These are phyloP conservation scores for Oscheius sp. DNA, from an alignment of 1,140 invertebrate species.

Conservation along the genomic window DNA sequence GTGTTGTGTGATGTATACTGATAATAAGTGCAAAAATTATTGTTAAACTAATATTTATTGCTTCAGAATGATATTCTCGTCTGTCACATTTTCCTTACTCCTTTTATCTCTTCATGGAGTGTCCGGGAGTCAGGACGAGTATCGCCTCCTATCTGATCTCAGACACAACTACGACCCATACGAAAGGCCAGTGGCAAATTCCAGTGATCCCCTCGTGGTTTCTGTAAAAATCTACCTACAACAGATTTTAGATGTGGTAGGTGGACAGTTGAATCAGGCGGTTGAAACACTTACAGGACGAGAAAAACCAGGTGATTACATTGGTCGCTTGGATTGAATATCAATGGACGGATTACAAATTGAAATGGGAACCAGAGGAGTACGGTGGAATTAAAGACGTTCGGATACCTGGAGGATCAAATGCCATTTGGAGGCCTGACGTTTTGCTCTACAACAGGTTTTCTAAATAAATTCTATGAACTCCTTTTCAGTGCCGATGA, in stretches of 20 bases:
- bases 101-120: too few species aligned
- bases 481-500: constrained; percentile 48
- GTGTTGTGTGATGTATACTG: too few species aligned
- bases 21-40: too few species aligned
- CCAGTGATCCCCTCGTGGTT: constrained; percentile 35
- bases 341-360: constrained; percentile 96
- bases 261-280: neutral
- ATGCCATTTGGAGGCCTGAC: constrained; percentile 85
- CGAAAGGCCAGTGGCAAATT: constrained; percentile 38
- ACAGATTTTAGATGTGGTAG: constrained; percentile 41
- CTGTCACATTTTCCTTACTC: too few species aligned
- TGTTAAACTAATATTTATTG: too few species aligned
- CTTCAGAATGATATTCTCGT: too few species aligned
- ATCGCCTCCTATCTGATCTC: constrained; percentile 34
- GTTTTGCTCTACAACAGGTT: constrained; percentile 39
- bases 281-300: constrained; percentile 40
- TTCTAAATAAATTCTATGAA: neutral
- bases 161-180: constrained; percentile 43
- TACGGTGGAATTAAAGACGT: constrained; percentile 92
- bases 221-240: constrained; percentile 40
- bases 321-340: constrained; percentile 43
- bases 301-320: constrained; percentile 47
- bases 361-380: constrained; percentile 88
- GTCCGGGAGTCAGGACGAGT: constrained; percentile 35
- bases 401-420: constrained; percentile 77